Evolutionary conservation across 2,113 vertebrate genomes (phyloP).

Genomic region (Crotalus viridis): DNA sequence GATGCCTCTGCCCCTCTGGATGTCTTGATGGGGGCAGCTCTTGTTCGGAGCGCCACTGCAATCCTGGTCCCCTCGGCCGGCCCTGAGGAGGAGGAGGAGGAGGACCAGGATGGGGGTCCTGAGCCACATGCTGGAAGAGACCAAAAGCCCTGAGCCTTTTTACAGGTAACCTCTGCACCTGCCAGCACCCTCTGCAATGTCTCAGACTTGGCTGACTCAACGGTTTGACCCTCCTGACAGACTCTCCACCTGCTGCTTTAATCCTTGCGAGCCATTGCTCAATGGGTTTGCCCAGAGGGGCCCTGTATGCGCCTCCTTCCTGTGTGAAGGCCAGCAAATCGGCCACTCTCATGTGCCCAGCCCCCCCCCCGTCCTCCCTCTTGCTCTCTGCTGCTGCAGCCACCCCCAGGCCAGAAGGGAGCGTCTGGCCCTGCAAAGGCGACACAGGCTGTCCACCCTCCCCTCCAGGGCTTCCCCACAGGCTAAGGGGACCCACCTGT

Average conservation of each 20-base stretch:
- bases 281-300: neutral
- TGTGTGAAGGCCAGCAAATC: no score
- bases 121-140: conserved; percentile 1
- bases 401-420: neutral
- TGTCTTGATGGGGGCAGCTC: conserved; percentile 43
- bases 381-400: neutral
- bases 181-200: neutral
- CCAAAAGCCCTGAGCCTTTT: neutral
- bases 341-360: neutral
- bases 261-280: neutral
- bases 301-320: neutral
- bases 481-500: neutral
- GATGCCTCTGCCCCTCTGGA: conserved; percentile 54
- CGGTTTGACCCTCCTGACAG: neutral
- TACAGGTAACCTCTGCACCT: rapidly evolving
- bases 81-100: conserved; percentile 28
- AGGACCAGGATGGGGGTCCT: neutral
- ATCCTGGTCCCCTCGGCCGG: conserved; percentile 13
- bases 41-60: conserved; percentile 17
- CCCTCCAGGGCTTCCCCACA: neutral
- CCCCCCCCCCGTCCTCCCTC: neutral
- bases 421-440: neutral
- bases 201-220: no score
- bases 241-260: neutral
- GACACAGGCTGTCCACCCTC: neutral